Evolutionary conservation across 2,888 invertebrate genomes (phyloP).

Genomic region (Drosophila helvetica): DNA sequence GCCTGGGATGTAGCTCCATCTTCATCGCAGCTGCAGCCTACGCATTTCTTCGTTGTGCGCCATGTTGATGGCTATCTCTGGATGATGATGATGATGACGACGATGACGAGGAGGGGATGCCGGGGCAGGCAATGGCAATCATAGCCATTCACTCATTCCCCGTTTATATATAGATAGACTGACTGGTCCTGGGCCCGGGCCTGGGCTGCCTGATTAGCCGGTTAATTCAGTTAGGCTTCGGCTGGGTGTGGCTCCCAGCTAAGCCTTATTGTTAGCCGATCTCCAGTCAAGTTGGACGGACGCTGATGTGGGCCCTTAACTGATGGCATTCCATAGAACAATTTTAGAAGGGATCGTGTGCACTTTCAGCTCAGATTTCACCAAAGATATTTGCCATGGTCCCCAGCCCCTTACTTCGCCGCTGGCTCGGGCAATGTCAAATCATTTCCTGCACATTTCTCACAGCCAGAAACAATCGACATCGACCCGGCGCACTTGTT

Average conservation of each 20-base stretch:
- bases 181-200: conserved; percentile 40
- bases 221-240: conserved; percentile 61
- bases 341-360: conserved; percentile 7
- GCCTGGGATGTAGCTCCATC: conserved; percentile 23
- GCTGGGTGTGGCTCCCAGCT: conserved; percentile 65
- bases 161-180: conserved; percentile 32
- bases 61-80: conserved; percentile 65
- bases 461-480: conserved; percentile 37
- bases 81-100: conserved; percentile 37
- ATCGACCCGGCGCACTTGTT: conserved; percentile 51
- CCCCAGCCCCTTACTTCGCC: neutral
- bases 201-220: conserved; percentile 59
- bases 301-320: conserved; percentile 18
- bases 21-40: conserved; percentile 57
- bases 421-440: conserved; percentile 18
- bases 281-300: conserved; percentile 27
- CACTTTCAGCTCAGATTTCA: conserved; percentile 11
- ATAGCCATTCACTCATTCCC: conserved; percentile 51
- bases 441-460: conserved; percentile 42
- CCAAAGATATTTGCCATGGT: conserved; percentile 20
- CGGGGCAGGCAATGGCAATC: conserved; percentile 26
- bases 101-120: conserved; percentile 30
- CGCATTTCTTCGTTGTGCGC: conserved; percentile 61
- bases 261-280: conserved; percentile 54
- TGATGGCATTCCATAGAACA: conserved; percentile 30